A percentile compares a stretch with the other conserved stretches of the same genome.
Conservation (phyloP, 1,140 invertebrate species). For the Harlomillsia oculata region DNA sequence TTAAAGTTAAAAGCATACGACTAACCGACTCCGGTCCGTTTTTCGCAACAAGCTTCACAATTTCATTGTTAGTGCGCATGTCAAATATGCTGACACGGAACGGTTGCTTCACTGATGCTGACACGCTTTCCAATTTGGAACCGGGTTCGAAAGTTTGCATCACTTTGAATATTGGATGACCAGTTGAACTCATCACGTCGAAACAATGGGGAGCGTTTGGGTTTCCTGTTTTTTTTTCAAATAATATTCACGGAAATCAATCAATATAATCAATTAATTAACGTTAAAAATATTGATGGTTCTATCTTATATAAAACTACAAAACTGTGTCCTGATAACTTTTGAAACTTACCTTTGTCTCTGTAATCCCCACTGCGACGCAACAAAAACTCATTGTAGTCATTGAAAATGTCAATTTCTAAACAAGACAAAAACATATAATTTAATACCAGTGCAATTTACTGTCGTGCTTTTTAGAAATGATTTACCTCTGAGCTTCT, state of each 20-base stretch:
- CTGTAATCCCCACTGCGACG: constrained; percentile 11
- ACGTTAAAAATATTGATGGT: too few relatives aligned
- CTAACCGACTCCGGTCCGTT: constrained; percentile 16
- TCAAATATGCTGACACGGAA: constrained; percentile 18
- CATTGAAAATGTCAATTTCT: constrained; percentile 22
- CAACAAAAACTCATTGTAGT: constrained; percentile 14
- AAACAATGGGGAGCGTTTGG: constrained; percentile 19
- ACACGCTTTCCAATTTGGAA: not conserved
- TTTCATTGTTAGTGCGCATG: constrained; percentile 19
- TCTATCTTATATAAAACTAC: too few relatives aligned
- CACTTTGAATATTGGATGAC: constrained; percentile 22
- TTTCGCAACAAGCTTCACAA: constrained; percentile 14
- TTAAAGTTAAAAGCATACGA: not conserved
- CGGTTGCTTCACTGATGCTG: not conserved
- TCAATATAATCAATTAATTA: not conserved
- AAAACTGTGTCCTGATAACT: not conserved
- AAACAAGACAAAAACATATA: not conserved
- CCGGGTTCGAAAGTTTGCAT: constrained; percentile 15
- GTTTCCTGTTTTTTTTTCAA: constrained; percentile 5
- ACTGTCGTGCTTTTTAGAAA: not conserved
- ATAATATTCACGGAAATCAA: not conserved
- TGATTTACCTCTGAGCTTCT: constrained; percentile 19
- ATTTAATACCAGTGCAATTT: not conserved
- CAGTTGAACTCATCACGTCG: constrained; percentile 10
- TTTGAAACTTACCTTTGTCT: constrained; percentile 13